Percentiles rank a stretch among this genome's conserved stretches.
phyloP scores from a whole-genome alignment of 1,140 invertebrate genomes.

The Harpegnathos saltator region DNA sequence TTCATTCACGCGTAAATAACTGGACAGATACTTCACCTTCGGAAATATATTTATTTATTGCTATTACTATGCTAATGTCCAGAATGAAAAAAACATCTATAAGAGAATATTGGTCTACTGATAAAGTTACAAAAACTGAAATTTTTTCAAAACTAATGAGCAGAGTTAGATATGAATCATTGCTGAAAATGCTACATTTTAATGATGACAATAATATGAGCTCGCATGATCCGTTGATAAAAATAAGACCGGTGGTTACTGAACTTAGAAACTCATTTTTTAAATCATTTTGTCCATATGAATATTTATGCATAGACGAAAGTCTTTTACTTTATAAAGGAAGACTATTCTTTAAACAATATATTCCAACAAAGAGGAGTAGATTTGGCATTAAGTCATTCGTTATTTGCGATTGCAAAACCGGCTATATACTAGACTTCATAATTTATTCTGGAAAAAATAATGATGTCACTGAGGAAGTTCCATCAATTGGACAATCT shows the following conservation, averaged over 20 bases:
- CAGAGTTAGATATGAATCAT: constrained; percentile 78
- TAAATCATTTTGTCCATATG: constrained; percentile 68
- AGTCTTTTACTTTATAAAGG: constrained; percentile 72
- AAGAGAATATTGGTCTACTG: too few species aligned
- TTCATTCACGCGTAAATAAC: too few species aligned
- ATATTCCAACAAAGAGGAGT: constrained; percentile 70
- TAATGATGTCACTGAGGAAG: constrained; percentile 61
- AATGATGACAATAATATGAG: constrained; percentile 69
- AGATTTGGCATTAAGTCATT: constrained; percentile 74
- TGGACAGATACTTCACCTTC: too few species aligned
- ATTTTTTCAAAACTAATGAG: too few species aligned
- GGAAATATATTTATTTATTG: too few species aligned
- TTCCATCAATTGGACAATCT: constrained; percentile 34
- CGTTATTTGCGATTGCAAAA: constrained; percentile 61
- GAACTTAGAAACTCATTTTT: constrained; percentile 73
- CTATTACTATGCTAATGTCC: too few species aligned
- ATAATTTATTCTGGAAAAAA: constrained; percentile 42
- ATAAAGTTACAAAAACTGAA: too few species aligned
- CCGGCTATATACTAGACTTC: constrained; percentile 67
- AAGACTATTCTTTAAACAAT: constrained; percentile 72
- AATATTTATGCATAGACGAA: constrained; percentile 68
- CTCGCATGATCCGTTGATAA: constrained; percentile 66
- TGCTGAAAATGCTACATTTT: constrained; percentile 79
- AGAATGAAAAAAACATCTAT: too few species aligned
- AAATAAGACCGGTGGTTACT: constrained; percentile 74